A percentile compares a stretch with the other conserved stretches of the same genome.
These are phyloP conservation scores for Knipowitschia caucasica DNA, from an alignment of 2,797 vertebrate species.

Conservation along the genomic window DNA sequence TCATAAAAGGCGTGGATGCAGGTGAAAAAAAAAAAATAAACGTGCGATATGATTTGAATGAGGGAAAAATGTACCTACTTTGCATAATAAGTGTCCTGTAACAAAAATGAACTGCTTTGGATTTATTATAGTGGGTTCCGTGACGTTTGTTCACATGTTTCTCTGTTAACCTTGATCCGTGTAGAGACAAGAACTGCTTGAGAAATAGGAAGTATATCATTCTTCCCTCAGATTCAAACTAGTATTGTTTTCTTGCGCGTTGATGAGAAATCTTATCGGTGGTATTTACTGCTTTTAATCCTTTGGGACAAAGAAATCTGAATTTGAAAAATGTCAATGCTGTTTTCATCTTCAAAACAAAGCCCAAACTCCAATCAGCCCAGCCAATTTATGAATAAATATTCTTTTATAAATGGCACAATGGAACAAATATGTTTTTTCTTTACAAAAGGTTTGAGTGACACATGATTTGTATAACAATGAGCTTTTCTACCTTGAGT, in stretches of 20 bases:
- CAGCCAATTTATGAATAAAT: neutral
- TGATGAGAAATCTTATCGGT: neutral
- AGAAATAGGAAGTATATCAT: neutral
- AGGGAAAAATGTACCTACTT: too few relatives aligned
- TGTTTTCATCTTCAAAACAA: constrained; percentile 11
- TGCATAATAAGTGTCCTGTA: too few relatives aligned
- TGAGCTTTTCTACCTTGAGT: neutral
- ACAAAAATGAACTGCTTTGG: too few relatives aligned
- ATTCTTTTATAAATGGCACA: constrained; percentile 9
- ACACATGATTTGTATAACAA: neutral
- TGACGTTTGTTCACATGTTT: too few relatives aligned
- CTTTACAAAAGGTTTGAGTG: constrained; percentile 2
- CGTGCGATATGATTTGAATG: too few relatives aligned
- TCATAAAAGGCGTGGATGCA: too few relatives aligned
- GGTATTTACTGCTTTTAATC: neutral
- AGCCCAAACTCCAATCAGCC: neutral
- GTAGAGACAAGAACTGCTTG: too few relatives aligned
- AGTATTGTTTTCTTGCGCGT: neutral
- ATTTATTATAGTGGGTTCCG: too few relatives aligned
- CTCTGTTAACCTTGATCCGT: too few relatives aligned
- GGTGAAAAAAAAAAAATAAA: too few relatives aligned
- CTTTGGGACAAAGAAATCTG: neutral
- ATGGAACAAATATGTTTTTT: neutral
- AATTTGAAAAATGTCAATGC: constrained; percentile 10
- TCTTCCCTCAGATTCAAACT: neutral